Conservation (phyloP, 2,113 vertebrate genomes). For the Chloroceryle aenea region DNA sequence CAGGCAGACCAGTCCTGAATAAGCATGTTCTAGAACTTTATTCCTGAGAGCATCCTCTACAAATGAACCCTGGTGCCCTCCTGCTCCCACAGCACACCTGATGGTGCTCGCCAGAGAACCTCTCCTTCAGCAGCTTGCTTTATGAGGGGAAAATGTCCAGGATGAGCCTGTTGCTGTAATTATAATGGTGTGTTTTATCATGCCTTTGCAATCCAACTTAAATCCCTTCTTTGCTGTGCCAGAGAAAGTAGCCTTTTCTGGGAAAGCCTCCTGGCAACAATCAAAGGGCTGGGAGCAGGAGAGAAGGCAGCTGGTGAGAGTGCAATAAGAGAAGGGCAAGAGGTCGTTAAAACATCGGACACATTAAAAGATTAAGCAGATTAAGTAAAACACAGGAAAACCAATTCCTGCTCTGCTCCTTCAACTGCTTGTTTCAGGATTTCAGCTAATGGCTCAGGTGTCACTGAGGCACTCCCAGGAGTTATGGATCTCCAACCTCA, state of each 20-base stretch:
- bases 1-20: not conserved
- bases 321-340: not conserved
- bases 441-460: accelerated
- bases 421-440: not conserved
- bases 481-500: not conserved
- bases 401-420: not conserved
- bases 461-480: not conserved
- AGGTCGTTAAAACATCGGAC: not conserved
- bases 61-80: accelerated
- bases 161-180: not conserved
- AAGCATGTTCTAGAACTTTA: not conserved
- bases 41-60: not conserved
- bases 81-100: not conserved
- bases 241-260: not conserved
- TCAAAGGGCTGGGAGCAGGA: not conserved
- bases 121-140: not conserved
- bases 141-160: not conserved
- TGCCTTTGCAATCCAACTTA: not conserved
- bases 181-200: not conserved
- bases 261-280: not conserved
- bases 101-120: not conserved
- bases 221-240: not conserved
- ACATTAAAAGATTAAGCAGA: not conserved
- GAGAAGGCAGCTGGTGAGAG: not conserved
- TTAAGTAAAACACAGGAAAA: not conserved